Evolutionary conservation across 2,797 vertebrate genomes (phyloP), one percentile per base, ranked within the genome.

Genomic region (Champsocephalus gunnari): DNA sequence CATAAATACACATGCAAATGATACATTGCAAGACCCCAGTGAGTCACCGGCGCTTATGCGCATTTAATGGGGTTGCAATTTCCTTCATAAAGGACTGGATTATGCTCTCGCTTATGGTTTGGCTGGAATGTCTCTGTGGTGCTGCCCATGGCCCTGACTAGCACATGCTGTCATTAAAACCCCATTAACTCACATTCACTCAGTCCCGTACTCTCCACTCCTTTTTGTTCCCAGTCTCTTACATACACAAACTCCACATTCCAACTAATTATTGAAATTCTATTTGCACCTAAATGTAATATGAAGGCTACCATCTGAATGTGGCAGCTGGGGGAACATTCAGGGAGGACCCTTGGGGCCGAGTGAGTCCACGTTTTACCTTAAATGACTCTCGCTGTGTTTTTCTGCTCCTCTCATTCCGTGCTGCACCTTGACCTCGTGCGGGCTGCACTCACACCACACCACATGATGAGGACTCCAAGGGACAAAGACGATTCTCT

Each of bases 71-170:
- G 38, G 70, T 67, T 67, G 56, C 56, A 71, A 2, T 67, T 78
- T 71, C 53, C 54, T 21, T 61, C 62, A 3, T 21, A 49, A 49
- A 16, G 5, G 75, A 62, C 41, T 17, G 56, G 58, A 85, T 81
- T 74, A 74, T 55, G 14, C 57, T 59, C 28, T 47, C 1, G 17
- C 41, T 68, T 32, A 3, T 57, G 24, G 38, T 79, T 65, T 66
- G 59, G 67, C 56, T 50, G n/a, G 65, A 21, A 38, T 72, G 64
- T 73, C 12, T 66, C 24, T 16, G 24, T 51, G 60, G 56, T 0
- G 61, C 79, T 82, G 75, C 82, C 77, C 72, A 0, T 81, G 72
- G 72, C 81, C 1, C 81, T 84, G 79, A 86, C 19, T 62, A 43
- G 11, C 32, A 71, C 70, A 53, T 53, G 32, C 60, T 60, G 3